Evolutionary conservation across 2,888 invertebrate genomes (phyloP).

Genomic region (Scaptomyza parva): DNA sequence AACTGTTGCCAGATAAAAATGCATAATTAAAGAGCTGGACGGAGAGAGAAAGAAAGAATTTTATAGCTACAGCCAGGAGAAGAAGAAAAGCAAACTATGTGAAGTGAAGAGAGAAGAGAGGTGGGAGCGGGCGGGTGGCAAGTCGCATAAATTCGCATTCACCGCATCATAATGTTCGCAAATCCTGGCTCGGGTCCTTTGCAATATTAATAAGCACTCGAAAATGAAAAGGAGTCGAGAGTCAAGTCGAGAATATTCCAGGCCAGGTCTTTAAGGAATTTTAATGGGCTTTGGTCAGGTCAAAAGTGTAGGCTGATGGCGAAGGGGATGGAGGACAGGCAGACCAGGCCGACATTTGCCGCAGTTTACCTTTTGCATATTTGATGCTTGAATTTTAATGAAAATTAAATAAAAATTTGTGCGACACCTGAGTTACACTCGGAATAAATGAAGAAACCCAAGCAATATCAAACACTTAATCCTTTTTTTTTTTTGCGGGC

Average conservation of each 20-base stretch:
- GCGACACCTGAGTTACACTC: constrained; percentile 66
- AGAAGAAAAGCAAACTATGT: too few relatives aligned
- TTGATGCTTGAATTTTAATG: constrained; percentile 83
- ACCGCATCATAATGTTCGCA: constrained; percentile 80
- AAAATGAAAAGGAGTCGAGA: constrained; percentile 79
- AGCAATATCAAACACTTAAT: constrained; percentile 68
- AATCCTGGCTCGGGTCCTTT: constrained; percentile 69
- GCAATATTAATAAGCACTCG: constrained; percentile 82
- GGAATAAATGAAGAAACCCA: constrained; percentile 34
- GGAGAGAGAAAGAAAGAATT: constrained; percentile 1
- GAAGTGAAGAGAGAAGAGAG: too few relatives aligned
- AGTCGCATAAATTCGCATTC: constrained; percentile 74
- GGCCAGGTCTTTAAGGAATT: constrained; percentile 78
- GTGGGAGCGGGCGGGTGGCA: constrained; percentile 6
- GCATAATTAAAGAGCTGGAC: constrained; percentile 66
- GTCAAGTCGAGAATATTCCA: constrained; percentile 2
- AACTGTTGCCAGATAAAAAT: constrained; percentile 70
- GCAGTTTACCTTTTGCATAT: constrained; percentile 79
- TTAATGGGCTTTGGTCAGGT: constrained; percentile 68
- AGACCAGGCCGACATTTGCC: constrained; percentile 46
- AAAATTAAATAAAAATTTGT: constrained; percentile 90
- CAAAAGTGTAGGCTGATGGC: constrained; percentile 7
- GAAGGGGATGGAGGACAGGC: background rate
- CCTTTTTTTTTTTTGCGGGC: constrained; percentile 52
- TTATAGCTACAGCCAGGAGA: constrained; percentile 1